Base-by-base conservation (phyloP, 2,113 vertebrate species). In the Ramphastos sulfuratus region DNA sequence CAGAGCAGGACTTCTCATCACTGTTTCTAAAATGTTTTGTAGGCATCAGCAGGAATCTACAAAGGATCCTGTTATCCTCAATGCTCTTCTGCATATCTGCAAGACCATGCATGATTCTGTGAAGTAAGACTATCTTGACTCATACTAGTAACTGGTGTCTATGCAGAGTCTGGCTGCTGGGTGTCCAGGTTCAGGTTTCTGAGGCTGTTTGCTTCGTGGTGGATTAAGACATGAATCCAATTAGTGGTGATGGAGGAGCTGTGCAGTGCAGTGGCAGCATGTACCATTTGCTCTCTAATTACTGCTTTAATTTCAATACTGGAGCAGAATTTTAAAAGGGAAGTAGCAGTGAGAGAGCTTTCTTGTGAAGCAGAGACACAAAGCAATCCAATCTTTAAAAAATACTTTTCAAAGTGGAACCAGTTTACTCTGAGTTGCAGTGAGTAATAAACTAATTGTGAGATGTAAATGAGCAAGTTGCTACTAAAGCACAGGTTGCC, bases 51-150 rank as follows among this genome's bases (percentile, higher is more conserved):
- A 98, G 91, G 99, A 99, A 89, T 93, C 98, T 8, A 99, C 99
- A 7, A 99, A 99, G 96, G 99, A 99, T 84, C 99, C 99, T 0
- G 99, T 99, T 66, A 99, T 99, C 82, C 98, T 99, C 80, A 99
- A 99, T 18, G 99, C 99, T 71, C 98, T 99, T 78, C 95, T 99
- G 91, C 99, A 99, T 9, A 97, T 99, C 94, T 99, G 99, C 97
- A 99, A 99, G 97, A 99, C 98, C 21, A 99, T 99, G 99, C 99
- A 99, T 3, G 99, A 99, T 92, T 99, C 99, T 13, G 99, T 99
- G 88, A 99, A 99, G 99, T 99, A 98, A 97, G 98, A 46, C 35
- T 28, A 64, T 46, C 67, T 85, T 85, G 39, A 31, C 20, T 79
- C 27, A 5, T 63, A 2, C 33, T 70, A 5, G 35, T 86, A 48